These are phyloP conservation scores for Karalla daura DNA, from an alignment of 2,797 vertebrate species.

Conservation along the genomic window DNA sequence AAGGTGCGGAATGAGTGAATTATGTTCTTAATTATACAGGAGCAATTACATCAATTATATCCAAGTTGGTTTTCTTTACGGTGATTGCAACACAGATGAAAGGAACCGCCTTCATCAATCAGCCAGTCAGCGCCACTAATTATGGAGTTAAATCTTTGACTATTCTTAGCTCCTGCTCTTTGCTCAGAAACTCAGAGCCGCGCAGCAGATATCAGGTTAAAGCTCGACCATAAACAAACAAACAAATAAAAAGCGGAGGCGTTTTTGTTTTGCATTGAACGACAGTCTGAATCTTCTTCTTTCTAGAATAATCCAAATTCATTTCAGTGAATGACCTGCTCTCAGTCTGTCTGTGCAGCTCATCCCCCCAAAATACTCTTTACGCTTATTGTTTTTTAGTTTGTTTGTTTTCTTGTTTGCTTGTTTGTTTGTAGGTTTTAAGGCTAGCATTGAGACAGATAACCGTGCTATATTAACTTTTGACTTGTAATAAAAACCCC, in stretches of 20 bases:
- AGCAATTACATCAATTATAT: constrained; percentile 27
- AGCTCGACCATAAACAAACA: constrained; percentile 2
- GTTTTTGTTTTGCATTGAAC: no score
- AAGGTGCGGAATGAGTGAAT: background rate
- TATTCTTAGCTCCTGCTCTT: constrained; percentile 61
- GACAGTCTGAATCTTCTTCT: no score
- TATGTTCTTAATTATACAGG: background rate
- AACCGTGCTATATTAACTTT: no score
- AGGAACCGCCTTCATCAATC: constrained; percentile 40
- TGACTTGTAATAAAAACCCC: no score
- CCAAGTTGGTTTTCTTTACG: constrained; percentile 1
- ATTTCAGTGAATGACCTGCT: background rate
- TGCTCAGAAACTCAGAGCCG: constrained; percentile 35
- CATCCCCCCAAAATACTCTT: no score
- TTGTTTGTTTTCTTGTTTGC: no score
- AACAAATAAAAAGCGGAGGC: constrained; percentile 11
- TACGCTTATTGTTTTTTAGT: no score
- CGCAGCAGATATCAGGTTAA: constrained; percentile 44
- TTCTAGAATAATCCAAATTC: background rate
- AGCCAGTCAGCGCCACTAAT: constrained; percentile 64
- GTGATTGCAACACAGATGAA: constrained; percentile 38
- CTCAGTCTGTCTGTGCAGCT: no score
- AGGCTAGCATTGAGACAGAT: no score
- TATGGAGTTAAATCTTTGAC: constrained; percentile 50
- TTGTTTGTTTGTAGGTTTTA: no score